Evolutionary conservation across 2,113 vertebrate species (phyloP).

Genomic region (Ancistrus triradiatus): DNA sequence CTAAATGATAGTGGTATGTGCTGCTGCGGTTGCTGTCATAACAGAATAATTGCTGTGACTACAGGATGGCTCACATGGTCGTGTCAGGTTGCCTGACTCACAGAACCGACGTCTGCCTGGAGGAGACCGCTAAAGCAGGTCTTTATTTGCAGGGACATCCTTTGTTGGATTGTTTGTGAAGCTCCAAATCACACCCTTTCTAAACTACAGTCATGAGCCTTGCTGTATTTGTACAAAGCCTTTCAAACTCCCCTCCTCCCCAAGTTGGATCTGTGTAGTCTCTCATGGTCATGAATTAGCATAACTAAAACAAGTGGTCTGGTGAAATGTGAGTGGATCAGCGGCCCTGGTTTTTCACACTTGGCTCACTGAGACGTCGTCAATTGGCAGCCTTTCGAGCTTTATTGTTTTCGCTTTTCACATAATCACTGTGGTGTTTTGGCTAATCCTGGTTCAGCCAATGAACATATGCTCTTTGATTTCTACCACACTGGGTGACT

Average conservation of each 20-base stretch:
- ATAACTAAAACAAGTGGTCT: conserved; percentile 3
- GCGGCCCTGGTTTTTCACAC: not conserved
- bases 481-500: not conserved
- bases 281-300: conserved; percentile 11
- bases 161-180: conserved; percentile 8
- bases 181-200: not conserved
- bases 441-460: not conserved
- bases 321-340: conserved; percentile 12
- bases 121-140: not conserved
- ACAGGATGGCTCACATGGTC: conserved; percentile 20
- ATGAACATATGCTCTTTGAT: not conserved
- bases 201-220: not conserved
- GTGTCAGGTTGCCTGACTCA: conserved; percentile 22
- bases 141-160: not conserved
- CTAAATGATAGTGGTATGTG: not conserved
- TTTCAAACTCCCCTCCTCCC: not conserved
- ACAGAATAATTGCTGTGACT: conserved; percentile 27
- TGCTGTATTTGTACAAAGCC: not conserved
- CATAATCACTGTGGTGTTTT: not conserved
- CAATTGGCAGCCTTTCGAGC: not conserved
- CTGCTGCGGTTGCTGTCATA: conserved; percentile 16
- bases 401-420: not conserved
- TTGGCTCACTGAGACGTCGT: not conserved
- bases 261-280: not conserved
- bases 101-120: not conserved